These are phyloP conservation scores for Oligia latruncula DNA, from an alignment of 2,888 invertebrate species.

Conservation along the genomic window DNA sequence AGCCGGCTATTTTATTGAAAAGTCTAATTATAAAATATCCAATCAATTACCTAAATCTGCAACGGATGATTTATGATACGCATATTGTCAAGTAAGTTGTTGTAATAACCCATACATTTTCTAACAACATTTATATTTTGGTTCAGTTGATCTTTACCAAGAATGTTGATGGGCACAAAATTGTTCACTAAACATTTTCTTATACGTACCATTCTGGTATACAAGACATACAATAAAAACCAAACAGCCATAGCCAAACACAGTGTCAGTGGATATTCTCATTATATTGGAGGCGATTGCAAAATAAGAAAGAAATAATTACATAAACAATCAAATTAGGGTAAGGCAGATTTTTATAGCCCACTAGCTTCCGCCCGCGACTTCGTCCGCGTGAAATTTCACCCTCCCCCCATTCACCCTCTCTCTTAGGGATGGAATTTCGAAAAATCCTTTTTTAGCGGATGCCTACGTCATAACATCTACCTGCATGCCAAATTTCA, in stretches of 20 bases:
- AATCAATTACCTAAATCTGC: constrained; percentile 29
- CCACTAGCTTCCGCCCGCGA: neutral
- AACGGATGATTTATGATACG: constrained; percentile 10
- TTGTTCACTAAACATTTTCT: constrained; percentile 24
- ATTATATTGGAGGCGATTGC: neutral
- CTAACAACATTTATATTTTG: constrained; percentile 18
- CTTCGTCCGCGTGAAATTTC: too few species aligned
- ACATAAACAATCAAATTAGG: neutral
- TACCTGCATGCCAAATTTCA: too few species aligned
- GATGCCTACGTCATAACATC: too few species aligned
- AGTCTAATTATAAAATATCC: neutral
- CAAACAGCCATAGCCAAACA: fast-evolving
- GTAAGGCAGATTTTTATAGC: neutral
- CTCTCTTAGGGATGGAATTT: too few species aligned
- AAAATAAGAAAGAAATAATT: fast-evolving
- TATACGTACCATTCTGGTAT: neutral
- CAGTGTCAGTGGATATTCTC: neutral
- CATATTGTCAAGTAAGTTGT: constrained; percentile 40
- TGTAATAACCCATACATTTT: constrained; percentile 45
- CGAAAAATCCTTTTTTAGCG: too few species aligned
- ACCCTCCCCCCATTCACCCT: too few species aligned
- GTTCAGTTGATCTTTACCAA: constrained; percentile 18
- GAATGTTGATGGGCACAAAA: constrained; percentile 39
- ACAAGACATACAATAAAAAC: neutral
- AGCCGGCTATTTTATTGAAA: neutral